phyloP scores from a whole-genome alignment of 2,797 vertebrate species.

The Tapirus indicus region DNA sequence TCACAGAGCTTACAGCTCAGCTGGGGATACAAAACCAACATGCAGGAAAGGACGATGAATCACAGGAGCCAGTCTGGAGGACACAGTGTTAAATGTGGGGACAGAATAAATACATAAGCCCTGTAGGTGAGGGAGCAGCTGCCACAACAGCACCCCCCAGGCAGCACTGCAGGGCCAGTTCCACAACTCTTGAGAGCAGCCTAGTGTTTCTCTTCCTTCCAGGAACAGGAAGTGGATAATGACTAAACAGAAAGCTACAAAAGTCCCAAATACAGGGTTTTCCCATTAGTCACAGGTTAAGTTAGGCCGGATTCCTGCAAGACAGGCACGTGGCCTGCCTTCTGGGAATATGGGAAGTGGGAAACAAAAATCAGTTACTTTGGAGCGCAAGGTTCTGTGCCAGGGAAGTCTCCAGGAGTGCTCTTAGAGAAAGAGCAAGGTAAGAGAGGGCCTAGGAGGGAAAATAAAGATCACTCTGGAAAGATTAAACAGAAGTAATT shows the following conservation, averaged over 20 bases:
- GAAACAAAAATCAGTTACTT: background rate
- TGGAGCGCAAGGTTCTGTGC: background rate
- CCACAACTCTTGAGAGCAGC: background rate
- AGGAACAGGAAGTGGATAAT: slow-evolving; percentile 68
- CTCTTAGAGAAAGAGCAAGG: background rate
- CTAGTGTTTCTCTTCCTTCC: slow-evolving; percentile 55
- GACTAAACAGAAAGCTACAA: slow-evolving; percentile 51
- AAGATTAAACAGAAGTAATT: background rate
- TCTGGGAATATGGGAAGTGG: slow-evolving; percentile 12
- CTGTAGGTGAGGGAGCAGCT: background rate
- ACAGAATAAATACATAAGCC: background rate
- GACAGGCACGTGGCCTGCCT: background rate
- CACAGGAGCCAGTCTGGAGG: background rate
- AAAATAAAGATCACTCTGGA: background rate
- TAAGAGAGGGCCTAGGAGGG: background rate
- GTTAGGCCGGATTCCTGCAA: slow-evolving; percentile 15
- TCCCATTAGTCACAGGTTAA: slow-evolving; percentile 70
- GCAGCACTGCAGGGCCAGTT: background rate
- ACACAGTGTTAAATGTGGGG: background rate
- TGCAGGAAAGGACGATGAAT: background rate
- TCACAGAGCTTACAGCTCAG: background rate
- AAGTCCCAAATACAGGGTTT: slow-evolving; percentile 11
- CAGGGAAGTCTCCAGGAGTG: fast-evolving
- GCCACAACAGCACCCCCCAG: background rate
- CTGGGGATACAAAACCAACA: background rate